These are phyloP conservation scores for Chlorodrepanis virens DNA, from an alignment of 2,113 vertebrate species.

Conservation along the genomic window DNA sequence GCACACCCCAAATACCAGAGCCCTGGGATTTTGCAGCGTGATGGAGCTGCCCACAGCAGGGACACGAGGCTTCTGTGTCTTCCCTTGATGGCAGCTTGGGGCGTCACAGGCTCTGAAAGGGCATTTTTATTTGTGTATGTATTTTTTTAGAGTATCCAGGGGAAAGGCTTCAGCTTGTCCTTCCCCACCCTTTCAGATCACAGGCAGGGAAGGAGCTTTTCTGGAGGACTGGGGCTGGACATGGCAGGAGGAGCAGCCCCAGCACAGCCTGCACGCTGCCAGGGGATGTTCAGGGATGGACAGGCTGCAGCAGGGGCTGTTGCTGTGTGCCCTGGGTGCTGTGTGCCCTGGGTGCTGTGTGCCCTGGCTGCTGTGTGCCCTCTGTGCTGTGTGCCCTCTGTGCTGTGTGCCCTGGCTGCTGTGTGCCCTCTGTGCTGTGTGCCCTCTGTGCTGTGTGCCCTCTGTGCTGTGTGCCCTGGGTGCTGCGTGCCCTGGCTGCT, in stretches of 20 bases:
- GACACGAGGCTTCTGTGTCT: neutral
- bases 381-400: too few relatives aligned
- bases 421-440: too few relatives aligned
- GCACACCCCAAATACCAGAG: fast-evolving
- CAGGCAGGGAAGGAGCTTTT: neutral
- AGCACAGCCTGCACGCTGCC: neutral
- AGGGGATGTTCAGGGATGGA: neutral
- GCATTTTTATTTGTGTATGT: neutral
- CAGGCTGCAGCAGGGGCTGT: neutral
- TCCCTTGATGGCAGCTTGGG: neutral
- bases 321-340: neutral
- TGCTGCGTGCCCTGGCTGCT: neutral
- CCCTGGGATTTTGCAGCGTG: fast-evolving
- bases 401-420: neutral
- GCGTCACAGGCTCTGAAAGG: neutral
- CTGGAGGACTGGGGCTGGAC: neutral
- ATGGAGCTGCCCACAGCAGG: neutral
- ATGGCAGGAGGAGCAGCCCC: neutral
- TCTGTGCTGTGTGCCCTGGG: too few relatives aligned
- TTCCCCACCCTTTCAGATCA: too few relatives aligned
- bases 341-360: neutral
- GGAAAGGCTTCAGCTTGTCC: neutral
- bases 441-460: too few relatives aligned
- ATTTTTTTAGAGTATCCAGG: neutral
- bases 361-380: too few relatives aligned